A percentile compares a stretch with the other conserved stretches of the same genome.
Evolutionary conservation across 53 echinoderm and acorn worm species (phyloP).

Genomic region (Patiria pectinifera): DNA sequence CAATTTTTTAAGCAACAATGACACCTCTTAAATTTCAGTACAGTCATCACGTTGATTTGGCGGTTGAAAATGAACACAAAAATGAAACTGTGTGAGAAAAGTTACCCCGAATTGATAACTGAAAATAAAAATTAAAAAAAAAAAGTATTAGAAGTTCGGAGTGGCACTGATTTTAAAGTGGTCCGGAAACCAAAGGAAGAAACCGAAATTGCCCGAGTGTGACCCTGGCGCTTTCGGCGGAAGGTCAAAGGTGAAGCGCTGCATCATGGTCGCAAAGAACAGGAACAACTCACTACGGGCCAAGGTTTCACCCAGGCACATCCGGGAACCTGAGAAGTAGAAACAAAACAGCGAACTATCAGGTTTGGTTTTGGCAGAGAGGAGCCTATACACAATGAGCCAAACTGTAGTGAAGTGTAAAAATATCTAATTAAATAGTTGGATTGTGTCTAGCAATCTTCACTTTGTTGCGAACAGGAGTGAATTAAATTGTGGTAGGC

Average conservation of each 20-base stretch:
- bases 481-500: too few relatives aligned
- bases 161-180: constrained; percentile 35
- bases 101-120: neutral
- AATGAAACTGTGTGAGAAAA: too few relatives aligned
- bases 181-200: constrained; percentile 49
- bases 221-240: constrained; percentile 36
- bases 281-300: constrained; percentile 48
- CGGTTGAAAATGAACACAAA: too few relatives aligned
- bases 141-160: neutral
- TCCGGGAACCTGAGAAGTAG: constrained; percentile 42
- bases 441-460: too few relatives aligned
- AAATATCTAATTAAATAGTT: too few relatives aligned
- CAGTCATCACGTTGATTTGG: too few relatives aligned
- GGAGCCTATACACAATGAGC: too few relatives aligned
- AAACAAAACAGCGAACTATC: neutral
- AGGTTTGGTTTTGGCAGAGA: too few relatives aligned
- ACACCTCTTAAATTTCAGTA: too few relatives aligned
- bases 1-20: too few relatives aligned
- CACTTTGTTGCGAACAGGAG: too few relatives aligned
- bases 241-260: constrained; percentile 54
- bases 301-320: constrained; percentile 49
- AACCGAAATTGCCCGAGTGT: constrained; percentile 41
- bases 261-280: constrained; percentile 60
- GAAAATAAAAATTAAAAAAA: neutral
- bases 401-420: too few relatives aligned